phyloP scores from a whole-genome alignment of 2,888 invertebrate species.

The Helobdella robusta region DNA sequence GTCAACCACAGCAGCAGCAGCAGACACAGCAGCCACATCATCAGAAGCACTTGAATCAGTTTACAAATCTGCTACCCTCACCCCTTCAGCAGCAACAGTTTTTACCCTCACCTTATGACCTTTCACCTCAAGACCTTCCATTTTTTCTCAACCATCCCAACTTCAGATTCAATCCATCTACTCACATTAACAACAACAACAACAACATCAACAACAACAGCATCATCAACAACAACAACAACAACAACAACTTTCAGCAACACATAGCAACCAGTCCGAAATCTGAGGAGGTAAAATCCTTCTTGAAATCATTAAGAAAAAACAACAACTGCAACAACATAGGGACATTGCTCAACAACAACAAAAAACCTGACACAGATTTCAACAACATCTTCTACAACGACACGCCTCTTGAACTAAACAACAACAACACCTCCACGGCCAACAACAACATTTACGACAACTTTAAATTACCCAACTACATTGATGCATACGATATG shows the following conservation, averaged over 20 bases:
- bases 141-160: conserved; percentile 10
- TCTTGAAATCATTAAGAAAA: no score
- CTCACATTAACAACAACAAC: not conserved
- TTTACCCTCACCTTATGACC: not conserved
- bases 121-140: conserved; percentile 13
- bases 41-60: no score
- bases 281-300: not conserved
- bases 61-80: no score
- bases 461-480: not conserved
- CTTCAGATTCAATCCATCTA: not conserved
- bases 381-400: conserved; percentile 11
- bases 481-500: not conserved
- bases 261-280: not conserved
- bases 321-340: no score
- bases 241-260: conserved; percentile 14
- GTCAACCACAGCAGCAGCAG: not conserved
- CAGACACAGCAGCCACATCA: not conserved
- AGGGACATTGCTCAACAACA: not conserved
- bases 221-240: no score
- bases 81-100: not conserved
- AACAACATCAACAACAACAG: no score
- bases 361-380: conserved; percentile 2
- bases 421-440: conserved; percentile 7
- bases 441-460: conserved; percentile 6
- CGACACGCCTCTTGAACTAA: no score